phyloP scores from a whole-genome alignment of 2,113 vertebrate genomes.

The Actenoides lindsayi region DNA sequence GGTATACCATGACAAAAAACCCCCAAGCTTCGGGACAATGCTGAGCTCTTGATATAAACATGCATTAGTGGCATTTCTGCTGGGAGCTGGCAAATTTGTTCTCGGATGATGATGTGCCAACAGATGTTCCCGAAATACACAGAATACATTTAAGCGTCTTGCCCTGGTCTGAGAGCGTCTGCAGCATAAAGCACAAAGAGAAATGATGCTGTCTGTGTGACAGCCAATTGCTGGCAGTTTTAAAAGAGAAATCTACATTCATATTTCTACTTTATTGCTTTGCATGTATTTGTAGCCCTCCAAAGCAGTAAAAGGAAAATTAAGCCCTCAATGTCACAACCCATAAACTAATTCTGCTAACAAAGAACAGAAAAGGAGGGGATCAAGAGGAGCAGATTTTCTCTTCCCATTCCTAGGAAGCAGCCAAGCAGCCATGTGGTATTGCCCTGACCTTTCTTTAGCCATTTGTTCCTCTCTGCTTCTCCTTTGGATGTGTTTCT shows the following conservation, averaged over 20 bases:
- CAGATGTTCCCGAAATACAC: neutral
- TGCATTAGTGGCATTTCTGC: neutral
- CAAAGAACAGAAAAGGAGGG: neutral
- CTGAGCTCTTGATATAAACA: neutral
- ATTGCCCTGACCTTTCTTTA: conserved; percentile 9
- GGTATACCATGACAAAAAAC: neutral
- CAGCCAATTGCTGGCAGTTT: neutral
- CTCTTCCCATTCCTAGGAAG: neutral
- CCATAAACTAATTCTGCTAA: neutral
- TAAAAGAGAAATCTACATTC: neutral
- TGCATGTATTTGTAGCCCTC: neutral
- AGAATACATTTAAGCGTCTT: neutral
- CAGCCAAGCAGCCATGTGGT: neutral
- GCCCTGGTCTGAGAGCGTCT: neutral
- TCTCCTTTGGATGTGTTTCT: conserved; percentile 13
- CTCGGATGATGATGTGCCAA: neutral
- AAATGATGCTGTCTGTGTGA: neutral
- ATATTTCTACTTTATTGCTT: conserved; percentile 21
- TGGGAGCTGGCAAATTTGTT: neutral
- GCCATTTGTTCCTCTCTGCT: conserved; percentile 32
- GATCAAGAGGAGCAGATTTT: neutral
- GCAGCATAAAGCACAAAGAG: conserved; percentile 8
- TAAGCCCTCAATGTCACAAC: neutral
- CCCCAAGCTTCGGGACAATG: neutral
- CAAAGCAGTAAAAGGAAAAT: conserved; percentile 10